Percentiles rank a stretch among this genome's conserved stretches.
Evolutionary conservation across 1,140 invertebrate genomes (phyloP).

Genomic region (Venustaconcha ellipsiformis): DNA sequence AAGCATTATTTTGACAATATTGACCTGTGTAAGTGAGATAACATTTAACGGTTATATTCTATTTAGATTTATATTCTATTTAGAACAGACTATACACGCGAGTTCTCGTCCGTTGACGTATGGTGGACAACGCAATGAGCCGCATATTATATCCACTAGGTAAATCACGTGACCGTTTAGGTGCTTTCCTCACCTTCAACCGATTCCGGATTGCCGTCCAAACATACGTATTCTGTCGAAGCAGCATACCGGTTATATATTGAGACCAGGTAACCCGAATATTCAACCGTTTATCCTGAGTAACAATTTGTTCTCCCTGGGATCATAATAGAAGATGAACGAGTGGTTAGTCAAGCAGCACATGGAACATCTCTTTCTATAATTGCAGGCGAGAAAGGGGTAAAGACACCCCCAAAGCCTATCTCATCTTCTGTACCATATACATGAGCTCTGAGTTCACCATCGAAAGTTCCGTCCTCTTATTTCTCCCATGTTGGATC

Average conservation of each 20-base stretch:
- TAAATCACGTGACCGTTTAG: neutral
- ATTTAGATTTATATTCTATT: neutral
- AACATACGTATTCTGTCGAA: slow-evolving; percentile 2
- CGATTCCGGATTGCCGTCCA: slow-evolving; percentile 9
- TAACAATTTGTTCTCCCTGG: slow-evolving; percentile 25
- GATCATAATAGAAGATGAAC: slow-evolving; percentile 19
- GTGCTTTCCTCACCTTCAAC: neutral
- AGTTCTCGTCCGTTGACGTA: slow-evolving; percentile 6
- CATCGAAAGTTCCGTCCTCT: neutral
- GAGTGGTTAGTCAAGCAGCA: slow-evolving; percentile 12
- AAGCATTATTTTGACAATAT: too few species aligned
- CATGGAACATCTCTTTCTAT: slow-evolving; percentile 7
- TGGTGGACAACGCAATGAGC: slow-evolving; percentile 13
- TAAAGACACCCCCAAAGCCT: neutral
- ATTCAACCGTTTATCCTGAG: slow-evolving; percentile 30
- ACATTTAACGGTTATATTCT: too few species aligned
- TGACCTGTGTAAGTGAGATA: too few species aligned
- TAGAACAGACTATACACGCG: slow-evolving; percentile 9
- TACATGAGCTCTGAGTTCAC: neutral
- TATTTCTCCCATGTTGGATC: slow-evolving; percentile 13
- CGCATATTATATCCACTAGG: slow-evolving; percentile 22
- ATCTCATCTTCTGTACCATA: slow-evolving; percentile 8
- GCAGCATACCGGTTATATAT: neutral
- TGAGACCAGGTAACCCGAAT: slow-evolving; percentile 19
- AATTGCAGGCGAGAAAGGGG: neutral